Percentiles rank a stretch among this genome's conserved stretches.
Evolutionary conservation across 1,140 invertebrate genomes (phyloP).

Genomic region (Macrobrachium rosenbergii): DNA sequence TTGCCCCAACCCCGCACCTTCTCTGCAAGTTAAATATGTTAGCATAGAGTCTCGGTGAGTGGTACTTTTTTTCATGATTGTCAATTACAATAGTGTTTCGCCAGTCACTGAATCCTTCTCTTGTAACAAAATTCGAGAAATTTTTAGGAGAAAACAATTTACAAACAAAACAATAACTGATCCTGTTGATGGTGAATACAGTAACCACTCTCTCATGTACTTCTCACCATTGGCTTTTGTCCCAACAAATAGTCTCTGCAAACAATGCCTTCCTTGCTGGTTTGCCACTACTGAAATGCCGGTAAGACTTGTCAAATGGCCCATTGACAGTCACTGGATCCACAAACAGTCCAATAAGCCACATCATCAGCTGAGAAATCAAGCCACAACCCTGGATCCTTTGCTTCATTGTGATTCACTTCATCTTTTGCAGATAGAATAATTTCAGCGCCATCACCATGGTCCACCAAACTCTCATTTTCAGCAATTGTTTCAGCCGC

Average conservation of each 20-base stretch:
- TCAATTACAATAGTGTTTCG: constrained; percentile 56
- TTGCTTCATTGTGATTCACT: constrained; percentile 27
- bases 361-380: constrained; percentile 59
- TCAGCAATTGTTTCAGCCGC: constrained; percentile 31
- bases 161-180: constrained; percentile 64
- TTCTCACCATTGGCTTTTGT: constrained; percentile 29
- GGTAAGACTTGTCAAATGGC: constrained; percentile 64
- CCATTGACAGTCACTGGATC: constrained; percentile 59
- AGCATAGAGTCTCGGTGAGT: constrained; percentile 59
- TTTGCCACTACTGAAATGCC: constrained; percentile 65
- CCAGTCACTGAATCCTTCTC: constrained; percentile 53
- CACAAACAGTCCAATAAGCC: constrained; percentile 63
- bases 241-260: constrained; percentile 60
- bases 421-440: constrained; percentile 8
- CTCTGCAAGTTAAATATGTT: constrained; percentile 60
- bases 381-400: constrained; percentile 33
- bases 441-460: constrained; percentile 31
- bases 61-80: constrained; percentile 52
- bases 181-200: constrained; percentile 65
- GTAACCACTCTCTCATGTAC: constrained; percentile 43
- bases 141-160: constrained; percentile 61
- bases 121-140: constrained; percentile 38
- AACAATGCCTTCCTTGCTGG: constrained; percentile 63
- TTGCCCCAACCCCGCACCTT: no score
- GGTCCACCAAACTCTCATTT: constrained; percentile 16